phyloP scores from a whole-genome alignment of 2,888 invertebrate genomes.

The Pecten maximus region DNA sequence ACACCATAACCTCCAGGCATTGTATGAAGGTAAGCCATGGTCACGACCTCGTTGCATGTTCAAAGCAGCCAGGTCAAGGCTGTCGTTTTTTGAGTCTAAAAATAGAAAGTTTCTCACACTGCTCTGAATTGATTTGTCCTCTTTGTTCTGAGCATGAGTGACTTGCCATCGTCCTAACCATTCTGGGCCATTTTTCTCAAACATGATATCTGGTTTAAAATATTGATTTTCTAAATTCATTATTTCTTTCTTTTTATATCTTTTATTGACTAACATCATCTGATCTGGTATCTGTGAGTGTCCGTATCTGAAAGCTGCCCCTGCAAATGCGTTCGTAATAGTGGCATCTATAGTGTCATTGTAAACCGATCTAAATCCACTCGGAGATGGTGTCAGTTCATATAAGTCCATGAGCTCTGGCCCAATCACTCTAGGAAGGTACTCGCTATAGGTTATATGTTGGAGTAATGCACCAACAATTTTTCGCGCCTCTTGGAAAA shows the following conservation, averaged over 20 bases:
- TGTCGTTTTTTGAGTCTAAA: not conserved
- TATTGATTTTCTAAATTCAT: not conserved
- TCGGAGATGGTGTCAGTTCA: constrained; percentile 87
- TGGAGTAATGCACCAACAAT: constrained; percentile 89
- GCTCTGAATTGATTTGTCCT: not conserved
- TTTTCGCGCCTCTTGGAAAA: constrained; percentile 83
- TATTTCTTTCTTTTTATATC: not conserved
- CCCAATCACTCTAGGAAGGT: constrained; percentile 92
- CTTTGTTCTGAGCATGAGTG: not conserved
- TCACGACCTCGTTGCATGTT: not conserved
- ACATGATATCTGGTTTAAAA: not conserved
- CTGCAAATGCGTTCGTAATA: constrained; percentile 73
- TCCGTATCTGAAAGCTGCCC: constrained; percentile 75
- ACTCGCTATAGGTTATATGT: constrained; percentile 80
- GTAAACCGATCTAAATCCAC: constrained; percentile 85
- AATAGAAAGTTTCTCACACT: not conserved
- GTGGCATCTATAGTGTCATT: constrained; percentile 65
- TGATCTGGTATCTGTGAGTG: constrained; percentile 46
- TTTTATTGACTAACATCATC: not conserved
- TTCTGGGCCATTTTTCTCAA: not conserved
- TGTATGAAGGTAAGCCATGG: not conserved
- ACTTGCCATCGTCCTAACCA: not conserved
- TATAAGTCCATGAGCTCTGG: constrained; percentile 94
- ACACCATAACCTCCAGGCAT: not conserved
- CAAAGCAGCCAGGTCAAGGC: constrained; percentile 14